Conservation (phyloP, 1,140 invertebrate species). For the Drosophila burlai region DNA sequence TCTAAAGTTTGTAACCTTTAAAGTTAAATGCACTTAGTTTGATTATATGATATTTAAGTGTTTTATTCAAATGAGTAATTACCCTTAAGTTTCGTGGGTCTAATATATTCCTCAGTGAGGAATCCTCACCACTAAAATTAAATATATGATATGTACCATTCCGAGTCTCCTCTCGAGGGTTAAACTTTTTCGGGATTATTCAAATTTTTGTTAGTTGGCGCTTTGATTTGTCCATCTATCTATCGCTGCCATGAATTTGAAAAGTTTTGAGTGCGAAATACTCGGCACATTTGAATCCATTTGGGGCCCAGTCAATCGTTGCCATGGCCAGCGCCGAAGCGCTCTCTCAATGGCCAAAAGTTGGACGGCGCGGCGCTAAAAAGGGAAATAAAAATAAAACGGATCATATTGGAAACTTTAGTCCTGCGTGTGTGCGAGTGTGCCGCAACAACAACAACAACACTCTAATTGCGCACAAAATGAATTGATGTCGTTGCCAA, state of each 20-base stretch:
- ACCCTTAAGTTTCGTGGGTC: too few species aligned
- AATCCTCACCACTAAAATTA: neutral
- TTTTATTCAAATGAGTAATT: neutral
- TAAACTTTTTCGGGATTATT: slow-evolving; percentile 14
- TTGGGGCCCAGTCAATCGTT: slow-evolving; percentile 56
- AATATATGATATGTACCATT: slow-evolving; percentile 36
- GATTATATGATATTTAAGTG: neutral
- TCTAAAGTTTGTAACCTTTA: neutral
- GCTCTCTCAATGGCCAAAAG: slow-evolving; percentile 68
- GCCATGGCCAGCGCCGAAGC: slow-evolving; percentile 29
- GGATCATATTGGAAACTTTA: slow-evolving; percentile 55
- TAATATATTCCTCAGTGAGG: too few species aligned
- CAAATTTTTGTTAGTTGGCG: slow-evolving; percentile 44
- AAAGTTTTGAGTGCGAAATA: slow-evolving; percentile 71
- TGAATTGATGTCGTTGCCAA: slow-evolving; percentile 84
- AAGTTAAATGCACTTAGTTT: neutral
- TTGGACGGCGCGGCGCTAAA: slow-evolving; percentile 50
- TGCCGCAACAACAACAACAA: slow-evolving; percentile 59
- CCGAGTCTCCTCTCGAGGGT: neutral
- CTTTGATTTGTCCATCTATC: slow-evolving; percentile 46
- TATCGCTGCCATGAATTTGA: slow-evolving; percentile 41
- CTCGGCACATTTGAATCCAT: slow-evolving; percentile 54
- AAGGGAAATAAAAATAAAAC: slow-evolving; percentile 42
- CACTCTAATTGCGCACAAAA: slow-evolving; percentile 79
- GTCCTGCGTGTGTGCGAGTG: slow-evolving; percentile 29